Conservation (phyloP, 2,888 invertebrate species). For the Eumerus sabulonum region DNA sequence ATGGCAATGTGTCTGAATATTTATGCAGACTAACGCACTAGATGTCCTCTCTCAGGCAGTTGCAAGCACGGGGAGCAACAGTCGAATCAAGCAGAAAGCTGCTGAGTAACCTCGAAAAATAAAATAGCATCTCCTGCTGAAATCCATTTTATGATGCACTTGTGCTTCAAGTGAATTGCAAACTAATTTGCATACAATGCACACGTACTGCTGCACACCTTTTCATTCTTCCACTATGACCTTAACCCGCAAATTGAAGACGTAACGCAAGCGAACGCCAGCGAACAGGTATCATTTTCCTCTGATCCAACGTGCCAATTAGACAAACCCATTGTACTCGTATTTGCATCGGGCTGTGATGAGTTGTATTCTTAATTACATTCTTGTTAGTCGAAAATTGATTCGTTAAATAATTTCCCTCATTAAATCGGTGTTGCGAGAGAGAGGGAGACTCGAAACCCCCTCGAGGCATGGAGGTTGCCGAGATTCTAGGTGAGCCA, state of each 20-base stretch:
- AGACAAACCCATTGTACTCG: neutral
- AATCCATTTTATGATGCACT: no score
- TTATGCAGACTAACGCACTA: conserved; percentile 44
- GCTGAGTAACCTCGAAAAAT: no score
- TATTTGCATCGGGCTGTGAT: neutral
- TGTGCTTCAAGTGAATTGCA: conserved; percentile 46
- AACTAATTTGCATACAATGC: no score
- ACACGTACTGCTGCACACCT: no score
- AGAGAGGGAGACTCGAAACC: conserved; percentile 45
- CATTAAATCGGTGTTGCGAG: conserved; percentile 10
- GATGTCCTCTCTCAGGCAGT: no score
- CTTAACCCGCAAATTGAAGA: conserved; percentile 1
- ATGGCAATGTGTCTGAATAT: conserved; percentile 42
- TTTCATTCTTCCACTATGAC: neutral
- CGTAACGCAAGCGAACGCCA: no score
- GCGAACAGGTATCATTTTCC: neutral
- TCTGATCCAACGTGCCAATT: neutral
- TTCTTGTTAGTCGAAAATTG: conserved; percentile 51
- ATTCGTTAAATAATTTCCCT: conserved; percentile 54
- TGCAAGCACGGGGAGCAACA: conserved; percentile 18
- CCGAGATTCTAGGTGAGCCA: conserved; percentile 60
- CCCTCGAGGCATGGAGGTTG: conserved; percentile 41
- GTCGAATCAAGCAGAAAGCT: no score
- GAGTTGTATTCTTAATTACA: conserved; percentile 25
- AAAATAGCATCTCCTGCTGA: no score